These are phyloP conservation scores for Theodoxus fluviatilis DNA, from an alignment of 2,888 invertebrate species.

Conservation along the genomic window DNA sequence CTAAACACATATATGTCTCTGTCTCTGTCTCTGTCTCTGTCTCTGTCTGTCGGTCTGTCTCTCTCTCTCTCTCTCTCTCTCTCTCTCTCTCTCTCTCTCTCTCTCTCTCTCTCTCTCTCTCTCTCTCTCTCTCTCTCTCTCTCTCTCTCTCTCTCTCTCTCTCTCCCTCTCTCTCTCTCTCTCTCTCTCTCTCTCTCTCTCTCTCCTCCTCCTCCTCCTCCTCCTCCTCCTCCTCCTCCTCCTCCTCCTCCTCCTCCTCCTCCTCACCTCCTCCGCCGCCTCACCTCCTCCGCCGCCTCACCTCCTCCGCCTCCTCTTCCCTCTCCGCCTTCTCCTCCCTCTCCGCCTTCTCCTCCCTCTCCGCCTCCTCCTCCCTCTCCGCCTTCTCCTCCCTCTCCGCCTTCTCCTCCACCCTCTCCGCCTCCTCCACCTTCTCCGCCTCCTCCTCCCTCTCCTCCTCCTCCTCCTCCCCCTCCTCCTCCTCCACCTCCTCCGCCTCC, in stretches of 20 bases:
- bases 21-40: not conserved
- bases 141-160: conserved; percentile 18
- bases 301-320: conserved; percentile 19
- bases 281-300: not conserved
- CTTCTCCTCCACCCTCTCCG: not conserved
- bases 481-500: not conserved
- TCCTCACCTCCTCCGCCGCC: not conserved
- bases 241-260: conserved; percentile 15
- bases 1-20: not conserved
- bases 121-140: conserved; percentile 15
- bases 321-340: conserved; percentile 23
- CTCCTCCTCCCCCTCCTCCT: conserved; percentile 17
- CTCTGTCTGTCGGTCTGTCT: not conserved
- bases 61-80: conserved; percentile 15
- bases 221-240: not conserved
- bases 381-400: not conserved
- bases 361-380: not conserved
- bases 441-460: conserved; percentile 3
- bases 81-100: conserved; percentile 1
- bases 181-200: not conserved
- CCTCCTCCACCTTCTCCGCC: conserved; percentile 4
- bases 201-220: not conserved
- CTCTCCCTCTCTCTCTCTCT: conserved; percentile 9
- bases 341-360: conserved; percentile 21
- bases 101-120: conserved; percentile 1